phyloP scores from a whole-genome alignment of 2,797 vertebrate species.

The Hydrophis major region DNA sequence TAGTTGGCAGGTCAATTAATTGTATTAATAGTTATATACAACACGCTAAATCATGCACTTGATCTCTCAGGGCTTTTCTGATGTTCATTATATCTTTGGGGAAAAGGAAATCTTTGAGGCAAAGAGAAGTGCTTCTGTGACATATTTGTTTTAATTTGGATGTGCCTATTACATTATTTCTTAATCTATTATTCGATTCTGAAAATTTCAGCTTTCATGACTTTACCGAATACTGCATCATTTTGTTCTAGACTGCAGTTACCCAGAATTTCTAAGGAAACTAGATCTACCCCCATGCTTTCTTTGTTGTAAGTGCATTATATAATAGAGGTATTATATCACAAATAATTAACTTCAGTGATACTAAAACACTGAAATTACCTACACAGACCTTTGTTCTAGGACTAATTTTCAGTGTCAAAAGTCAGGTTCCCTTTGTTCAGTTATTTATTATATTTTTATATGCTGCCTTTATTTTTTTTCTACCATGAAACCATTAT shows the following conservation, averaged over 20 bases:
- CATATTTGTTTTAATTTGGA: neutral
- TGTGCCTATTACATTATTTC: neutral
- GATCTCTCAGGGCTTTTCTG: neutral
- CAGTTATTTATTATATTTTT: neutral
- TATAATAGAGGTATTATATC: neutral
- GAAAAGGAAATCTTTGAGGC: neutral
- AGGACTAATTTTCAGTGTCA: neutral
- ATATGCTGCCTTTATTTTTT: neutral
- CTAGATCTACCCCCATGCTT: neutral
- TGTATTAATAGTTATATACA: neutral
- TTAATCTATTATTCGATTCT: neutral
- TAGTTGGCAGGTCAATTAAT: neutral
- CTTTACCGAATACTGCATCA: neutral
- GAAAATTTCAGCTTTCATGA: neutral
- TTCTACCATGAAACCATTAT: neutral
- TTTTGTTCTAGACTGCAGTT: neutral
- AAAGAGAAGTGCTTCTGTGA: neutral
- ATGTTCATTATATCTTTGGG: neutral
- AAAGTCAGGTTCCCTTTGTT: neutral
- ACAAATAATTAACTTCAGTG: neutral
- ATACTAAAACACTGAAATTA: neutral
- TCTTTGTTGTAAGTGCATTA: neutral
- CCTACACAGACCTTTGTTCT: neutral
- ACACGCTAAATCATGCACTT: neutral
- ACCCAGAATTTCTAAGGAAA: neutral